A percentile compares a stretch with the other conserved stretches of the same genome.
These are phyloP conservation scores for Amblyraja radiata DNA, from an alignment of 2,797 vertebrate genomes.

Conservation along the genomic window DNA sequence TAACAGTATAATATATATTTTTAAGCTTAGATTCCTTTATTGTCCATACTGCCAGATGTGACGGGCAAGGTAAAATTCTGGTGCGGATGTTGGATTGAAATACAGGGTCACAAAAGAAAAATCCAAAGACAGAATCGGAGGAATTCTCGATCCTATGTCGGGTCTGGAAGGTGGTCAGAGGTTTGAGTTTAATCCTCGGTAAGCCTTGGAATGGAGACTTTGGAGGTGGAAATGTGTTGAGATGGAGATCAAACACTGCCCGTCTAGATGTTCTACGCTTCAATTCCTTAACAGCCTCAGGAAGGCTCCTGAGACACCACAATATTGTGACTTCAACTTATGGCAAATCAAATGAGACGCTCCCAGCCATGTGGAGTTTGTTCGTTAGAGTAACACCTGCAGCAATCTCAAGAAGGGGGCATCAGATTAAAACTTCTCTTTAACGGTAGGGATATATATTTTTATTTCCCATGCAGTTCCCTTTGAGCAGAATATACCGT, in stretches of 20 bases:
- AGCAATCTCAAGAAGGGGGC: background rate
- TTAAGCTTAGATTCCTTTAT: background rate
- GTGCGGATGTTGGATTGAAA: background rate
- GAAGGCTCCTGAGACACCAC: background rate
- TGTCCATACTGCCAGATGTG: background rate
- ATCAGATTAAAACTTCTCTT: background rate
- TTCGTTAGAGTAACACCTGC: background rate
- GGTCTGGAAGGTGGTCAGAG: background rate
- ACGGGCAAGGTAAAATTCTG: background rate
- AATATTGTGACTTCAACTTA: background rate
- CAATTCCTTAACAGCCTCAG: background rate
- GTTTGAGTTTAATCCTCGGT: background rate
- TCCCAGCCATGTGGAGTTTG: background rate
- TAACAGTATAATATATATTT: background rate
- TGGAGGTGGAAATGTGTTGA: no score
- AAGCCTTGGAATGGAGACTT: background rate
- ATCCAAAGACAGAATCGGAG: background rate
- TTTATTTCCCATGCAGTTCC: background rate
- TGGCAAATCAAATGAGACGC: background rate
- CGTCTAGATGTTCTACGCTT: background rate
- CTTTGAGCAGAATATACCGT: background rate
- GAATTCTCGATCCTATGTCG: background rate
- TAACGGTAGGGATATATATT: no score
- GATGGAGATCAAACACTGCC: background rate
- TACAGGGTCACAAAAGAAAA: background rate